Percentiles rank a stretch among this genome's conserved stretches.
These are phyloP conservation scores for Ormyrus thymus DNA, from an alignment of 2,888 invertebrate species.

Conservation along the genomic window DNA sequence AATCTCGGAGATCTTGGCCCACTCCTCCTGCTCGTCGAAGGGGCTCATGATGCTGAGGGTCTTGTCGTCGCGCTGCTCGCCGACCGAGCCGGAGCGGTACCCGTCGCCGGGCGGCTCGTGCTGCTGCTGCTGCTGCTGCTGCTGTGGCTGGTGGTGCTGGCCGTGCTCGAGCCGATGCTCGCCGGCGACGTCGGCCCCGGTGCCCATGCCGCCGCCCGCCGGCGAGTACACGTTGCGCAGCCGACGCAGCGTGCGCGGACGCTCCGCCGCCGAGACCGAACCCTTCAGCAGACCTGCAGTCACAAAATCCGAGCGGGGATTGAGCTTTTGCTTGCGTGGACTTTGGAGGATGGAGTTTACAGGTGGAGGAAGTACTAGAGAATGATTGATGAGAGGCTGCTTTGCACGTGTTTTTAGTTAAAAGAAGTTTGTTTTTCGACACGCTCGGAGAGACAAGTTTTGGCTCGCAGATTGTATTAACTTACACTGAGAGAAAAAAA, in stretches of 20 bases:
- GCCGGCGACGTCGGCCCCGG: conserved; percentile 70
- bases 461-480: no score
- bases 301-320: no score
- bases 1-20: conserved; percentile 97
- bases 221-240: conserved; percentile 83
- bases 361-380: no score
- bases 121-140: not conserved
- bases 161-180: conserved; percentile 54
- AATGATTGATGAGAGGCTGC: no score
- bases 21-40: conserved; percentile 95
- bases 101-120: not conserved
- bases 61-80: conserved; percentile 71
- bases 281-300: conserved; percentile 88
- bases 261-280: conserved; percentile 82
- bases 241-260: conserved; percentile 85
- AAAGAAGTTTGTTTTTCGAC: no score
- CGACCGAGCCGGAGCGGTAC: not conserved
- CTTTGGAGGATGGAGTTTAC: no score
- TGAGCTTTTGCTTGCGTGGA: no score
- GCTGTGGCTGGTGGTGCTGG: conserved; percentile 10
- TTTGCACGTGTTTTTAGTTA: no score
- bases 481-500: no score
- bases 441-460: no score
- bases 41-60: conserved; percentile 85
- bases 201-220: conserved; percentile 64